Base-by-base conservation (phyloP, 2,797 vertebrate species). In the Cyprinella venusta region DNA sequence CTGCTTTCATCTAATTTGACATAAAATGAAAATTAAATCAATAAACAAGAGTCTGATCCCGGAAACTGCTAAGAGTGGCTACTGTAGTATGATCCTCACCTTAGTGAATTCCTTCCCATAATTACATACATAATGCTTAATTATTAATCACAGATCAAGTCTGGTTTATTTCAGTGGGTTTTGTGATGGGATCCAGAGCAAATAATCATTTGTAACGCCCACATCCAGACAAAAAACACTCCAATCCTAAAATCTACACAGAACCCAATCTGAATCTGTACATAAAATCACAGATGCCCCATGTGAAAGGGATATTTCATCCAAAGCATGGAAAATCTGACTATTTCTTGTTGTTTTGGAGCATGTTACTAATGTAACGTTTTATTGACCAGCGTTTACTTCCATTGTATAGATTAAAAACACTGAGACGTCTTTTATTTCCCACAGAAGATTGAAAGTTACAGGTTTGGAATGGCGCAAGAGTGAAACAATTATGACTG, bases 81-180 rank as follows among this genome's bases (percentile, higher is more conserved):
- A 30, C 36, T 13, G 36, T 10, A 70, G 67, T 42, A 59, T 59
- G 50, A 56, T 59, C 38, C 12, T 59, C 7, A n/a, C 67, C 26
- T 16, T 59, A 59, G 70, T 80, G 15, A 54, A 70, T 71, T 71
- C 36, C 68, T 80, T 71, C 42, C 42, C 40, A 26, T 54, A 79
- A 50, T 69, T 40, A 69, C 16, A 19, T 19, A 26, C 48, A 1
- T 68, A 79, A 69, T 79, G 64, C 42, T 42, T 26, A 61, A 54
- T 68, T 54, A 70, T 80, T 45, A 80, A 61, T 70, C 38, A 61
- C 38, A 80, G 12, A 59, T 70, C 18, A 61, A 45, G 67, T 33
- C 38, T 61, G 56, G 40, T 80, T 40, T 30, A 79, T 76, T 52
- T 79, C 65, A 68, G 63, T 40, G 64, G 33, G 64, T 68, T 80